Conservation (phyloP, 2,888 invertebrate genomes). For the Baronia brevicornis region DNA sequence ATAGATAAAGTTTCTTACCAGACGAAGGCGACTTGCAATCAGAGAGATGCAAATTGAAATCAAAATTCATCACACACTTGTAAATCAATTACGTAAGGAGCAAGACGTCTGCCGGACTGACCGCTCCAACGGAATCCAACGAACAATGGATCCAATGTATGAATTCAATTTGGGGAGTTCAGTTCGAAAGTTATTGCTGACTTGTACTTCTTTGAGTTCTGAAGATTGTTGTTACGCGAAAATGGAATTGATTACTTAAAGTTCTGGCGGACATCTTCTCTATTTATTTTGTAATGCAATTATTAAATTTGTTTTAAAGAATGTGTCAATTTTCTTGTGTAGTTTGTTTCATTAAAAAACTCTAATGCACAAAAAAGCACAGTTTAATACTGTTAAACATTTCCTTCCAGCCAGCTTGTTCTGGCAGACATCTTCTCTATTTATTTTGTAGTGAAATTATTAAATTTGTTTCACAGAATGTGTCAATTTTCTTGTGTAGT, state of each 20-base stretch:
- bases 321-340: no score
- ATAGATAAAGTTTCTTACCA: conserved; percentile 4
- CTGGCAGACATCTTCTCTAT: no score
- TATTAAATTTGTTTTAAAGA: no score
- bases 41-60: conserved; percentile 24
- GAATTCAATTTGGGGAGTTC: conserved; percentile 28
- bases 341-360: no score
- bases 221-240: conserved; percentile 6
- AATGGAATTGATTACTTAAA: conserved; percentile 3
- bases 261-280: no score
- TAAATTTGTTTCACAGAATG: no score
- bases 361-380: no score
- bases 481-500: no score
- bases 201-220: conserved; percentile 16
- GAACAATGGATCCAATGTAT: conserved; percentile 26
- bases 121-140: conserved; percentile 7
- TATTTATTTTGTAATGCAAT: no score
- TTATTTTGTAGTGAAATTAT: no score
- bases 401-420: no score
- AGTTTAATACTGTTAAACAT: no score
- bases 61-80: conserved; percentile 29
- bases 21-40: conserved; percentile 4
- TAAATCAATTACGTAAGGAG: conserved; percentile 26
- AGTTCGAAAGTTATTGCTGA: conserved; percentile 15
- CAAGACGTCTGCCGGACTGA: conserved; percentile 21